Evolutionary conservation across 1,140 invertebrate species (phyloP).

Genomic region (Zaprionus capensis): DNA sequence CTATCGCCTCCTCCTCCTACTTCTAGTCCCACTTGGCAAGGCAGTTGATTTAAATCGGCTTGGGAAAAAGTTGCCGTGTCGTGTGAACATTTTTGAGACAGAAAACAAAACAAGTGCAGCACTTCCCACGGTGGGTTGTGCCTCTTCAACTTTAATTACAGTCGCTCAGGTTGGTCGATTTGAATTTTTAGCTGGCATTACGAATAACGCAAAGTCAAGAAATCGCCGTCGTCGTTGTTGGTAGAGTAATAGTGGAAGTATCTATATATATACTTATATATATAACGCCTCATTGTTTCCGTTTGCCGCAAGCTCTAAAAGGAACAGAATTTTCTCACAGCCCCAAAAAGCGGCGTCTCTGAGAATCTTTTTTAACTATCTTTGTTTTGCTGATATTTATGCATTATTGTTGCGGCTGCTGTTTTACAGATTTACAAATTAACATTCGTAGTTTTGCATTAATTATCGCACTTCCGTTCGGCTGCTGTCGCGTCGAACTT

Average conservation of each 20-base stretch:
- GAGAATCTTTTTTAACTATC: constrained; percentile 60
- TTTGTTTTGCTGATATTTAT: constrained; percentile 74
- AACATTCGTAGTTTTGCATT: constrained; percentile 75
- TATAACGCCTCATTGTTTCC: constrained; percentile 73
- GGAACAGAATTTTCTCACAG: constrained; percentile 79
- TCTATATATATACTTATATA: constrained; percentile 25
- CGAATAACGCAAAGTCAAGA: constrained; percentile 73
- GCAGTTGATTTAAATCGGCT: constrained; percentile 63
- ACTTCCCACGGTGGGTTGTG: constrained; percentile 70
- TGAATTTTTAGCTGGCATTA: constrained; percentile 56
- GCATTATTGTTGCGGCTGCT: constrained; percentile 54
- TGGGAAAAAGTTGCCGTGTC: constrained; percentile 69
- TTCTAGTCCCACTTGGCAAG: neutral
- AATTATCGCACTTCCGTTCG: constrained; percentile 74
- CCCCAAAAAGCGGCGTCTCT: constrained; percentile 62
- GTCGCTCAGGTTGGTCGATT: constrained; percentile 58
- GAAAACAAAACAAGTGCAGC: constrained; percentile 73
- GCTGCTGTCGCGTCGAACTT: constrained; percentile 25
- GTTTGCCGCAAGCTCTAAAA: constrained; percentile 50
- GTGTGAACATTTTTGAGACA: constrained; percentile 69
- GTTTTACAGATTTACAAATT: constrained; percentile 77
- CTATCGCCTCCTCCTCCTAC: neutral
- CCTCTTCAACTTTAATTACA: constrained; percentile 75
- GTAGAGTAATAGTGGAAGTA: constrained; percentile 1
- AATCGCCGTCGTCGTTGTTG: constrained; percentile 8